Conservation (phyloP, 2,113 vertebrate species). For the Geothlypis trichas region DNA sequence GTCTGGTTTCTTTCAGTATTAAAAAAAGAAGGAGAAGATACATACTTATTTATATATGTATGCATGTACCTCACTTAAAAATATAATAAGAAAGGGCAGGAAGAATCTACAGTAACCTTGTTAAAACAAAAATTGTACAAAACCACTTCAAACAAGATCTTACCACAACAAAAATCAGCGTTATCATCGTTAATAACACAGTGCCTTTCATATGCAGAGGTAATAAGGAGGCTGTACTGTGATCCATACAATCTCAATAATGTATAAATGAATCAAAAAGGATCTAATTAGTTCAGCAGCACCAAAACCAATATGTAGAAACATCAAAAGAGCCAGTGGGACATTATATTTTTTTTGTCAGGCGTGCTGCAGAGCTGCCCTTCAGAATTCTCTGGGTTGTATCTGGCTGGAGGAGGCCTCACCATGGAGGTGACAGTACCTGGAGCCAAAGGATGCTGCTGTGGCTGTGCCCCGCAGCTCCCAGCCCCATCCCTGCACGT, state of each 20-base stretch:
- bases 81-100: not conserved
- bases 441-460: not conserved
- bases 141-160: not conserved
- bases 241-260: not conserved
- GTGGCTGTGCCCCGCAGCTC: not conserved
- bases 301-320: conserved; percentile 7
- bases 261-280: conserved; percentile 27
- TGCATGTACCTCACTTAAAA: not conserved
- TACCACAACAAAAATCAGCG: not conserved
- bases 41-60: not conserved
- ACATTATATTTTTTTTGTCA: not conserved
- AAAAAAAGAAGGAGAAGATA: not conserved
- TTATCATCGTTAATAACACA: not conserved
- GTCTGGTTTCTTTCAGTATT: not conserved
- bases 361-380: not conserved
- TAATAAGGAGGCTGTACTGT: not conserved
- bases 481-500: not conserved
- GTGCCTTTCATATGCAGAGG: conserved; percentile 10
- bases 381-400: not conserved
- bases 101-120: not conserved
- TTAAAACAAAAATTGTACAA: not conserved
- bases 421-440: not conserved
- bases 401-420: not conserved
- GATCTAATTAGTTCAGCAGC: conserved; percentile 29
- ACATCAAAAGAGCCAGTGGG: conserved; percentile 30